phyloP scores from a whole-genome alignment of 2,888 invertebrate genomes.

The Ethmia dodecea region DNA sequence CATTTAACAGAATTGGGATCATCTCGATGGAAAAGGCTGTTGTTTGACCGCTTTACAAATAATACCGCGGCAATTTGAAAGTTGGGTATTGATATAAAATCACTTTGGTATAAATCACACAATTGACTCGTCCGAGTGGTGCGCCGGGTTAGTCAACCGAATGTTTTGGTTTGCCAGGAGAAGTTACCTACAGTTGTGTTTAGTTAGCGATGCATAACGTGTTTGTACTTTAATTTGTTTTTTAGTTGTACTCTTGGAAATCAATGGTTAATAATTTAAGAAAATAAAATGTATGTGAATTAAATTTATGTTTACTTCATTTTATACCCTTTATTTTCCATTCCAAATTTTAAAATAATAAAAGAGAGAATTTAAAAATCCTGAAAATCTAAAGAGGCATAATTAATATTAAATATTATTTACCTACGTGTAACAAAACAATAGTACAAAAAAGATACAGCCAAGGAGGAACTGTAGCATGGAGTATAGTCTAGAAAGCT shows the following conservation, averaged over 20 bases:
- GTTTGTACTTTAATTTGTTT: slow-evolving; percentile 79
- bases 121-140: slow-evolving; percentile 61
- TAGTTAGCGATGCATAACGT: slow-evolving; percentile 76
- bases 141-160: slow-evolving; percentile 70
- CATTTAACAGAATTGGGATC: slow-evolving; percentile 15
- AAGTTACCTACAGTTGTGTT: slow-evolving; percentile 78
- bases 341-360: too few relatives aligned
- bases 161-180: slow-evolving; percentile 74
- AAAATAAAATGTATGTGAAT: slow-evolving; percentile 78
- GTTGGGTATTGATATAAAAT: slow-evolving; percentile 14
- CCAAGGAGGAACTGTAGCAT: too few relatives aligned
- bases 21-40: slow-evolving; percentile 65
- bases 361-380: too few relatives aligned
- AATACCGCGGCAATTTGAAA: slow-evolving; percentile 40
- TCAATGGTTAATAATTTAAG: slow-evolving; percentile 78
- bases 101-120: background rate
- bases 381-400: too few relatives aligned
- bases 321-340: too few relatives aligned
- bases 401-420: too few relatives aligned
- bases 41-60: slow-evolving; percentile 68
- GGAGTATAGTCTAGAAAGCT: too few relatives aligned
- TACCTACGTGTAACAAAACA: too few relatives aligned
- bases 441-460: too few relatives aligned
- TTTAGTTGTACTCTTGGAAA: slow-evolving; percentile 78
- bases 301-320: slow-evolving; percentile 35